Conservation (phyloP, 2,888 invertebrate species). For the Entomobrya proxima region DNA sequence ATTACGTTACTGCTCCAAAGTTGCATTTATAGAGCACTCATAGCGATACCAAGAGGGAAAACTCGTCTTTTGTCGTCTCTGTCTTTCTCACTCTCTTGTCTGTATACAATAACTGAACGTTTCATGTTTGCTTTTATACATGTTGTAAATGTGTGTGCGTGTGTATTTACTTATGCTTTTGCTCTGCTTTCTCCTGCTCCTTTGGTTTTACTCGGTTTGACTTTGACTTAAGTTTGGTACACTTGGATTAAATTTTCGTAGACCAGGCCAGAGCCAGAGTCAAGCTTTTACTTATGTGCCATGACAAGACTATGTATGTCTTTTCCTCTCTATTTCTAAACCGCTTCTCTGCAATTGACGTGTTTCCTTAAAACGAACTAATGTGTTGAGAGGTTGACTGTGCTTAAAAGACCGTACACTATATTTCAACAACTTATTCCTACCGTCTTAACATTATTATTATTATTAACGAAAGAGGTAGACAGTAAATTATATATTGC, state of each 20-base stretch:
- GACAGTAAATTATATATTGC: not conserved
- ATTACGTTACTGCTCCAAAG: constrained; percentile 11
- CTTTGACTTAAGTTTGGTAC: constrained; percentile 4
- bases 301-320: not conserved
- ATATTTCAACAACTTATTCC: constrained; percentile 7
- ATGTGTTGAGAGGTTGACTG: constrained; percentile 59
- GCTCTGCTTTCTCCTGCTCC: constrained; percentile 14
- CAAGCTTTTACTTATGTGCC: constrained; percentile 36
- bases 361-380: constrained; percentile 73
- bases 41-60: not conserved
- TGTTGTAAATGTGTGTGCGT: constrained; percentile 9
- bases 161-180: not conserved
- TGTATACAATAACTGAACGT: constrained; percentile 29
- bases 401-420: constrained; percentile 57
- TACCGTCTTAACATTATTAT: not conserved
- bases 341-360: constrained; percentile 73
- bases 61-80: not conserved
- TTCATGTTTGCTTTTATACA: constrained; percentile 33
- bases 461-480: constrained; percentile 4
- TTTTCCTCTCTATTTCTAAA: constrained; percentile 30
- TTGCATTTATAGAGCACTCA: constrained; percentile 18
- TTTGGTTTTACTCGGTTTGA: constrained; percentile 8
- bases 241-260: constrained; percentile 53
- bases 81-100: too few relatives aligned
- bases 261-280: constrained; percentile 15